A percentile compares a stretch with the other conserved stretches of the same genome.
Conservation (phyloP, 2,797 vertebrate genomes). For the Eulemur albifrons region DNA sequence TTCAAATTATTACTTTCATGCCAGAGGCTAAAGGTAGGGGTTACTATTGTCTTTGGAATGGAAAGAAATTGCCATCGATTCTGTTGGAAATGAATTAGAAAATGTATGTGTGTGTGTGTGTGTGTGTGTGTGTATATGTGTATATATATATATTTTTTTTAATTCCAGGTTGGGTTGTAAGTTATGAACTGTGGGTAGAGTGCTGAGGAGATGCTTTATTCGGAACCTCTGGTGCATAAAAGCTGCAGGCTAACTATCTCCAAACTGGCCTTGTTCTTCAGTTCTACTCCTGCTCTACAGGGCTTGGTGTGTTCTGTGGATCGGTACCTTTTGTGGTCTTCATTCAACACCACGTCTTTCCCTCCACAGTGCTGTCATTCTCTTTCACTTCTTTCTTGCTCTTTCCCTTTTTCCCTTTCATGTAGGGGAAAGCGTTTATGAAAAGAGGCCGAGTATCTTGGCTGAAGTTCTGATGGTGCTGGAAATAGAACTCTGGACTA, state of each 20-base stretch:
- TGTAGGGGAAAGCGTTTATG: constrained; percentile 1
- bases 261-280: not conserved
- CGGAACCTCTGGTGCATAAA: not conserved
- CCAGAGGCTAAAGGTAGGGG: not conserved
- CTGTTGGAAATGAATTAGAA: constrained; percentile 26
- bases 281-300: not conserved
- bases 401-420: constrained; percentile 15
- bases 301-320: not conserved
- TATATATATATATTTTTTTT: no score
- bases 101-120: no score
- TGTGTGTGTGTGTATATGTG: no score
- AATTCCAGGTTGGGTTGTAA: not conserved
- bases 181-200: not conserved
- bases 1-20: constrained; percentile 13
- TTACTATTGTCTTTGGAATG: not conserved
- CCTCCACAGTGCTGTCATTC: not conserved
- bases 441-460: constrained; percentile 67
- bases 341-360: not conserved
- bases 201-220: not conserved
- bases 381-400: not conserved
- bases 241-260: not conserved
- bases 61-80: constrained; percentile 28
- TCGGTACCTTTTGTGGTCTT: not conserved
- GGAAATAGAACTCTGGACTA: constrained; percentile 53
- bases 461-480: constrained; percentile 59